Conservation (phyloP, 2,888 invertebrate species). For the Epsilonema sp. region DNA sequence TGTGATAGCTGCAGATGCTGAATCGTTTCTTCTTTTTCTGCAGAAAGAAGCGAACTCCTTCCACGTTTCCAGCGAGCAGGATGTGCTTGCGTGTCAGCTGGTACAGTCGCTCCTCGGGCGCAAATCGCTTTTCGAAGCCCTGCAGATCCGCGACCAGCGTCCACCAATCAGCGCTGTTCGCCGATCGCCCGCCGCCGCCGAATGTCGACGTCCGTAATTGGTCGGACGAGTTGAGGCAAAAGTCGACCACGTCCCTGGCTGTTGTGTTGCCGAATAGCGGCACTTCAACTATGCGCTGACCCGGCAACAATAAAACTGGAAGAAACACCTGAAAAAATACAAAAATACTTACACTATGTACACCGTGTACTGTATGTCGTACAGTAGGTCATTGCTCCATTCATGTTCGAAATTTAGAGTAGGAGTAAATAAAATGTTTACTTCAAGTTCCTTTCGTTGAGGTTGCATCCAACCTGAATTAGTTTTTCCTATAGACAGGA, state of each 20-base stretch:
- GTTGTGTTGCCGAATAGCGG: not conserved
- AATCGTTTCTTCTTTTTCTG: slow-evolving; percentile 2
- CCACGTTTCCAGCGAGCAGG: slow-evolving; percentile 2
- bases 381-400: too few species aligned
- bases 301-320: not conserved
- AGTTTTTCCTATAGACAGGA: too few species aligned
- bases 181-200: not conserved
- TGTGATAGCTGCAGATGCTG: slow-evolving; percentile 3
- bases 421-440: too few species aligned
- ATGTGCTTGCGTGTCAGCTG: slow-evolving; percentile 4
- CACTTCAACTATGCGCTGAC: not conserved
- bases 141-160: not conserved
- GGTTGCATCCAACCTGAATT: too few species aligned
- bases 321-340: not conserved
- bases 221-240: not conserved
- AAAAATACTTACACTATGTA: too few species aligned
- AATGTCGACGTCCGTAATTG: too few species aligned
- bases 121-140: slow-evolving; percentile 2
- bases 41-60: slow-evolving; percentile 5
- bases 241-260: not conserved
- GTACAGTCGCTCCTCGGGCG: slow-evolving; percentile 2
- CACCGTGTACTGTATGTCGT: too few species aligned
- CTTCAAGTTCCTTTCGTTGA: too few species aligned
- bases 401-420: too few species aligned
- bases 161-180: not conserved